A percentile compares a stretch with the other conserved stretches of the same genome.
Conservation (phyloP, 2,888 invertebrate genomes). For the Lagria hirta region DNA sequence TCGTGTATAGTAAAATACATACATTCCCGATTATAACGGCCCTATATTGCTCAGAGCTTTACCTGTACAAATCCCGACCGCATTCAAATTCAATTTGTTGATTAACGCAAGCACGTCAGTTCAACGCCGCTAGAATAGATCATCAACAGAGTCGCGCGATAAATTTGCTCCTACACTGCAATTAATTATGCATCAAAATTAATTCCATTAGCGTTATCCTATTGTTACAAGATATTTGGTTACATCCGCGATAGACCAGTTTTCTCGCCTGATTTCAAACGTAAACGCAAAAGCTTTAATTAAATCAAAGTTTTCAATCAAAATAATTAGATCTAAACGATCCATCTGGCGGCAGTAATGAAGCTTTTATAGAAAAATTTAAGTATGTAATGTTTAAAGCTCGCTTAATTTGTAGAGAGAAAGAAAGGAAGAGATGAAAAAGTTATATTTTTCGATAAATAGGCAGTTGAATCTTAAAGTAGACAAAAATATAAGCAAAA, state of each 20-base stretch:
- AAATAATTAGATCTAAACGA: too few relatives aligned
- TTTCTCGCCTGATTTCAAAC: too few relatives aligned
- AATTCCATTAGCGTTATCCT: constrained; percentile 41
- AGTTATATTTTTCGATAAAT: too few relatives aligned
- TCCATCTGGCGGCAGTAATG: too few relatives aligned
- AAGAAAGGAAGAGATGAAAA: too few relatives aligned
- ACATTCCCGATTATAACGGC: constrained; percentile 30
- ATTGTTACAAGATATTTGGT: constrained; percentile 37
- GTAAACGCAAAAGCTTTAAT: too few relatives aligned
- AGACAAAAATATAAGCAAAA: too few relatives aligned
- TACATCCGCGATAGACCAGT: constrained; percentile 15
- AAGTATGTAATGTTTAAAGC: too few relatives aligned
- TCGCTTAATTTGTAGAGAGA: too few relatives aligned
- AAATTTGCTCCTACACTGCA: constrained; percentile 30
- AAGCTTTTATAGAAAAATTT: too few relatives aligned
- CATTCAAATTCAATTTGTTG: constrained; percentile 45
- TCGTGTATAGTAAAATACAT: constrained; percentile 28
- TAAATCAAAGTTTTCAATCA: too few relatives aligned
- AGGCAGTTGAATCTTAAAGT: too few relatives aligned
- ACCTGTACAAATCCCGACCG: constrained; percentile 38
- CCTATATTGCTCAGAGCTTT: constrained; percentile 29
- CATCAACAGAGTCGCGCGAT: constrained; percentile 38
- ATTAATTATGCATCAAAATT: constrained; percentile 44
- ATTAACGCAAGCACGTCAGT: constrained; percentile 44
- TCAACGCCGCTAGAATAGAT: constrained; percentile 43